Conservation (phyloP, 30 jellyfish, hydroid and myxozoan genomes). For the Mastigias papua region DNA sequence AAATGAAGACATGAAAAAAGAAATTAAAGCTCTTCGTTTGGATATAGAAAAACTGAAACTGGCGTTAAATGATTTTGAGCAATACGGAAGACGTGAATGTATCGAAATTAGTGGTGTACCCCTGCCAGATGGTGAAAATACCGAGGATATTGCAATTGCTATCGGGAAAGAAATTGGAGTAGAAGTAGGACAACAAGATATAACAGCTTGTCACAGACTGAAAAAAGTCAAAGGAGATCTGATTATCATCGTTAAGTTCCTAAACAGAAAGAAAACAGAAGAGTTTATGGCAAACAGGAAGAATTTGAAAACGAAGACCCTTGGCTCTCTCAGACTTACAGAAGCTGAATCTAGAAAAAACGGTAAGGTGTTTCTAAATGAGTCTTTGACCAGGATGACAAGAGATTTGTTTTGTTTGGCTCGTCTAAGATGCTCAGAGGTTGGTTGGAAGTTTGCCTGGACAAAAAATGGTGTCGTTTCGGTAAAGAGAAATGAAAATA, state of each 20-base stretch:
- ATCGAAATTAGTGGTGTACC: conserved; percentile 39
- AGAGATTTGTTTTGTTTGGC: conserved; percentile 8
- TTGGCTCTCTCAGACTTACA: neutral
- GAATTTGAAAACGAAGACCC: conserved; percentile 6
- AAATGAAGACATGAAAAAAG: conserved; percentile 1
- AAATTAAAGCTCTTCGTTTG: neutral
- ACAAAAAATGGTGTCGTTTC: conserved; percentile 33
- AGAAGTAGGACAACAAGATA: neutral
- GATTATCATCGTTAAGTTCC: neutral
- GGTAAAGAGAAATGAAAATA: conserved; percentile 5
- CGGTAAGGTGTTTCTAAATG: conserved; percentile 1
- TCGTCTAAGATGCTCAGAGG: neutral
- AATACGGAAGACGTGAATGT: conserved; percentile 33
- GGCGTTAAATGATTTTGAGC: conserved; percentile 23
- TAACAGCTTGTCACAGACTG: conserved; percentile 33
- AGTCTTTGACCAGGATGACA: neutral
- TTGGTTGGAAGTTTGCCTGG: conserved; percentile 19
- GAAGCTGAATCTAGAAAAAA: neutral
- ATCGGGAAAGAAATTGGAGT: conserved; percentile 34
- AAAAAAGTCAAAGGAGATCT: neutral
- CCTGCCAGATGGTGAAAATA: neutral
- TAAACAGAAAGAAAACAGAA: conserved; percentile 6
- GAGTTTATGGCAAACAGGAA: conserved; percentile 7
- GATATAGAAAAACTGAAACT: neutral
- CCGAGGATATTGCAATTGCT: neutral